Evolutionary conservation across 2,888 invertebrate genomes (phyloP), one percentile per base, ranked within the genome.

Genomic region (Alentia gelatinosa): DNA sequence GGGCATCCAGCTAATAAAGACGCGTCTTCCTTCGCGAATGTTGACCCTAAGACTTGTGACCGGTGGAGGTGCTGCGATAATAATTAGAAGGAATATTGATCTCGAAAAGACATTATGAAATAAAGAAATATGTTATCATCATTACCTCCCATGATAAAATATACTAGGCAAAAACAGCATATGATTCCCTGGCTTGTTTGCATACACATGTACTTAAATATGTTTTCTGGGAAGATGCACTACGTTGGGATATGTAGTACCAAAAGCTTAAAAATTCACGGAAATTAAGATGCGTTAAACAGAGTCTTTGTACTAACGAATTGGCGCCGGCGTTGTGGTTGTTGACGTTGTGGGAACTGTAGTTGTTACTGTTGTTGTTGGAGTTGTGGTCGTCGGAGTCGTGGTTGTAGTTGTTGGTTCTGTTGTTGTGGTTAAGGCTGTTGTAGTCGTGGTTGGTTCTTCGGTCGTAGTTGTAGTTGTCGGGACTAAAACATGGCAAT

Each of bases 381-480:
- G 79, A 15, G 91, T 90, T 37, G 92, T 63, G 9, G 84, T 91
- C 33, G 90, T 79, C 12, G 37, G n/a, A 5, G 90, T 86, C 26
- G 89, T 84, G 19, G 91, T 47, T 23, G 91, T 47, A n/a, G 90
- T 83, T 35, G 92, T 74, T 1, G 89, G n/a, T 26, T 37, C 47
- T 7, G 90, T 42, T 15, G 91, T 90, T 12, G 90, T 79, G 37
- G 86, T 74, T 15, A 86, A 90, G 1, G 92, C 90, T 7, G 68
- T 90, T 79, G 92, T 91, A 37, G 90, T 91, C 74, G 92, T 88
- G 23, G 68, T 56, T 56, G 56, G 56, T n/a, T 56, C 56, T 75
- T 9, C 35, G n/a, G 40, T 50, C 35, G 75, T 56, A 33, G 33
- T 35, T 33, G 68, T 68, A 0, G 68, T 68, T 9, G 68, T 68